Base-by-base conservation (phyloP, 2,797 vertebrate species). In the Betta splendens region DNA sequence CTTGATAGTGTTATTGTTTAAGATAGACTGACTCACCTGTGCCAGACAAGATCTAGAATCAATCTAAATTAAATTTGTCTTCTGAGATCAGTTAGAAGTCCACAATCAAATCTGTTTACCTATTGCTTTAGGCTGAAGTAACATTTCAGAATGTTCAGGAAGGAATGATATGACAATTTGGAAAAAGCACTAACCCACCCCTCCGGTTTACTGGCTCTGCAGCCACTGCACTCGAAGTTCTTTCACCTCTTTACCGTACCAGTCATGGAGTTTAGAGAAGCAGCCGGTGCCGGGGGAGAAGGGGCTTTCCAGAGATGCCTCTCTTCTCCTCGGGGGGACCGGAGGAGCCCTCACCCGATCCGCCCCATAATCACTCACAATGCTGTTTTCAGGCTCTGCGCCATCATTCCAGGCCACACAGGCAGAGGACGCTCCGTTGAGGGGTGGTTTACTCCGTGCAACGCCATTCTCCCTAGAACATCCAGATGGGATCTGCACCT, bases 181-280 rank as follows among this genome's bases (percentile, higher is more conserved):
- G 35, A 35, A 64, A 56, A 58, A 38, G 3, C 50, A 31, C 61
- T 9, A 2, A 70, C 48, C 10, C 29, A 15, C 28, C 51, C 32
- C 10, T 7, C 48, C 6, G 32, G 15, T 51, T 90, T 60, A 92
- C 75, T 89, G 89, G 72, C 78, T 85, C 80, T 94, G 76, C 53
- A 91, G 88, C 97, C 97, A 98, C 67, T 92, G 89, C 25, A 43
- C 67, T 57, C 92, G 79, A 59, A 98, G 85, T 2, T 87, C 91
- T 7, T 90, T 82, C 57, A 98, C 91, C 79, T 98, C 96, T 52
- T 40, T 84, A 10, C 97, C 93, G 0, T 95, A 98, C 83, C 85
- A 90, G 69, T 94, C 89, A 0, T 99, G 96, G 17, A 99, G 93
- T 56, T 81, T 93, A 47, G 90, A 86, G 60, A 99, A 99, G 73